Evolutionary conservation across 2,113 vertebrate species (phyloP).

Genomic region (Syngnathus floridae): DNA sequence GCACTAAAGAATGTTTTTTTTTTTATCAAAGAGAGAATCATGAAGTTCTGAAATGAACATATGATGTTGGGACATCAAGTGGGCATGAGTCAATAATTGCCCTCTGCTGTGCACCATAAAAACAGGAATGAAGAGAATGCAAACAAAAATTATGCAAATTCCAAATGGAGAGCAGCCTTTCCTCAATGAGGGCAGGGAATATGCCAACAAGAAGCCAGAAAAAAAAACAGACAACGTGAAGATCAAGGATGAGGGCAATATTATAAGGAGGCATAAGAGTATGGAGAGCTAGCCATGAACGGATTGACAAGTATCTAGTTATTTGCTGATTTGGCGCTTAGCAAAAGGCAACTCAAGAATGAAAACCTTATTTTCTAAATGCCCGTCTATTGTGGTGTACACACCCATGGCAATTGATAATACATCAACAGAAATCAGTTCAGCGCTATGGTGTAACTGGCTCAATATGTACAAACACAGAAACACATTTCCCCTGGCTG

Average conservation of each 20-base stretch:
- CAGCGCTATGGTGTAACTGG: constrained; percentile 22
- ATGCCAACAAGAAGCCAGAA: constrained; percentile 32
- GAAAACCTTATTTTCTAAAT: constrained; percentile 38
- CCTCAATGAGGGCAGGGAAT: constrained; percentile 2
- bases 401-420: constrained; percentile 35
- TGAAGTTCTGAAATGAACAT: neutral
- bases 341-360: constrained; percentile 40
- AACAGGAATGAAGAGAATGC: neutral
- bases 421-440: neutral
- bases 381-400: constrained; percentile 32
- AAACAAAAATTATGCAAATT: neutral
- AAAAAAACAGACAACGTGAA: constrained; percentile 38
- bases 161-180: constrained; percentile 12
- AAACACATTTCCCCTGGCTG: constrained; percentile 26
- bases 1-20: neutral
- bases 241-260: constrained; percentile 46
- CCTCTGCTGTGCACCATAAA: neutral
- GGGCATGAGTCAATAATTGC: neutral
- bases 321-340: constrained; percentile 58
- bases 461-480: constrained; percentile 21
- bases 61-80: neutral
- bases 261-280: constrained; percentile 20
- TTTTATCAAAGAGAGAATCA: neutral
- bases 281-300: constrained; percentile 33
- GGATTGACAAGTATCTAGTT: constrained; percentile 52